Base-by-base conservation (phyloP, 23 tunicate species). In the Trididemnum miniatum region DNA sequence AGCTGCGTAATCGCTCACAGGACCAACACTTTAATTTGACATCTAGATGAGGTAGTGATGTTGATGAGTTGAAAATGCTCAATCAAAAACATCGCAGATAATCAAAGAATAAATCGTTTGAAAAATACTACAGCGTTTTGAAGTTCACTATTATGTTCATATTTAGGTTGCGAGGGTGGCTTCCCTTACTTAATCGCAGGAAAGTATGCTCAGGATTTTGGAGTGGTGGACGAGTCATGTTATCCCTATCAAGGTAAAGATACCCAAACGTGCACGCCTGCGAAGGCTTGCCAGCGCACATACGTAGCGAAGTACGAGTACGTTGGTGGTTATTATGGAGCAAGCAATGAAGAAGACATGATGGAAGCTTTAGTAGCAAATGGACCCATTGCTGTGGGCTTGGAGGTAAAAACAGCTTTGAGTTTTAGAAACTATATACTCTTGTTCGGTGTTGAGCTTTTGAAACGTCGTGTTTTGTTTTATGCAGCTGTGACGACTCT, bases 261-360 rank as follows among this genome's bases (percentile, higher is more conserved):
- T 39, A 90, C 89, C 33, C 35, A 81, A 25, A 65, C 84, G 1
- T 92, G 97, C 59, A 12, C 32, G 0, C 88, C 84, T 32, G 76
- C 51, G 15, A 71, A 77, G 40, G 62, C 83, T 39, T 92, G 97
- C 85, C 52, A 74, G 32, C 88, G 97, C 20, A 85, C 89, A 49
- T 93, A 88, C 50, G 98, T 83, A 0, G 98, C 86, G 24, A 76
- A 93, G 71, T 93, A 93, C 65, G 83, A 81, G 59, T 93, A 93
- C 63, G 88, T 93, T 52, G 98, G 98, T n/a, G 98, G 98, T 28
- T 93, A 93, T 65, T 93, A 93, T 76, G 98, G 98, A 0, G 98
- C 78, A 3, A 83, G 98, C 83, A 71, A 84, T 2, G 93, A 88
- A 76, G 87, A 84, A 31, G 35, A 57, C 71, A 93, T 93, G 98